These are phyloP conservation scores for Prochilodus magdalenae DNA, from an alignment of 2,113 vertebrate species.

Conservation along the genomic window DNA sequence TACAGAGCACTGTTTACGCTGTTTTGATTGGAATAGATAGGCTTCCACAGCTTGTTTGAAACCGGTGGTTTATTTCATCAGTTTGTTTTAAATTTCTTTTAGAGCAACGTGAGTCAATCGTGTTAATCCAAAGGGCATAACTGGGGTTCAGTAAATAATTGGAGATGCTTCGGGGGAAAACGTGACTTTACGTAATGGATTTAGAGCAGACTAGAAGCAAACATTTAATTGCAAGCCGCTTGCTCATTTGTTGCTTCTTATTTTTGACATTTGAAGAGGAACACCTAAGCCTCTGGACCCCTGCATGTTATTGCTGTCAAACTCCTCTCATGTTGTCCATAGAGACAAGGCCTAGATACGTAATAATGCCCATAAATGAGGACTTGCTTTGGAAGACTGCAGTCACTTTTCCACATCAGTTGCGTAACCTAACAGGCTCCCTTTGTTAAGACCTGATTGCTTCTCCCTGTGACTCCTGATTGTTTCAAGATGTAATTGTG, in stretches of 20 bases:
- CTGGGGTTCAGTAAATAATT: background rate
- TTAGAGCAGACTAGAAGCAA: background rate
- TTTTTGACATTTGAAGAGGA: background rate
- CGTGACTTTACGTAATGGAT: background rate
- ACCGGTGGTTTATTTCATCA: background rate
- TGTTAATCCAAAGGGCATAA: background rate
- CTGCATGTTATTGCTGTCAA: background rate
- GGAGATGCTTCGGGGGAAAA: background rate
- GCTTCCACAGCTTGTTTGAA: background rate
- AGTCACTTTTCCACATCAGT: slow-evolving; percentile 49
- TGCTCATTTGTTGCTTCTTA: background rate
- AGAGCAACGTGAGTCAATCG: no score
- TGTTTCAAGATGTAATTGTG: slow-evolving; percentile 45
- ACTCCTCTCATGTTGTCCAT: slow-evolving; percentile 34
- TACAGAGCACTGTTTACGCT: background rate
- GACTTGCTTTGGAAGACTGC: slow-evolving; percentile 41
- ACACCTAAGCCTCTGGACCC: background rate
- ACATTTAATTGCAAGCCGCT: background rate
- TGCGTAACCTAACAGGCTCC: slow-evolving; percentile 52
- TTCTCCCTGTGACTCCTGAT: slow-evolving; percentile 45
- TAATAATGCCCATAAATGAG: slow-evolving; percentile 50
- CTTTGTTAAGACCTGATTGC: slow-evolving; percentile 48
- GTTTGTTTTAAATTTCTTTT: background rate
- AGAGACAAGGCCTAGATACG: slow-evolving; percentile 49
- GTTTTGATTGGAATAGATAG: background rate